These are phyloP conservation scores for Coecobrya sp. DNA, from an alignment of 2,888 invertebrate species.

Conservation along the genomic window DNA sequence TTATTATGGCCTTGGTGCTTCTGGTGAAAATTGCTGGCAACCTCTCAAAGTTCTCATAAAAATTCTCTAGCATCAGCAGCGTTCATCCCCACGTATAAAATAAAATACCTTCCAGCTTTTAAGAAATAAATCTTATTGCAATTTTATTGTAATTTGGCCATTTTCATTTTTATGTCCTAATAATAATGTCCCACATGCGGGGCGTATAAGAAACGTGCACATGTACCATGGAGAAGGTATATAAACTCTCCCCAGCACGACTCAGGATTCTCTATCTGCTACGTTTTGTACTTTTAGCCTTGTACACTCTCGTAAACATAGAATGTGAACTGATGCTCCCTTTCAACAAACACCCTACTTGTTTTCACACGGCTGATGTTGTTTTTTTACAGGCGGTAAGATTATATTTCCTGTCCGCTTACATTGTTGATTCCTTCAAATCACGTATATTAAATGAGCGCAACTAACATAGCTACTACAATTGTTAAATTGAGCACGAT, in stretches of 20 bases:
- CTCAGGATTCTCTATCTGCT: background rate
- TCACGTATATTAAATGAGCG: background rate
- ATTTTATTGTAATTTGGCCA: constrained; percentile 77
- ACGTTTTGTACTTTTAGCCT: background rate
- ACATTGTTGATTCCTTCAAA: constrained; percentile 33
- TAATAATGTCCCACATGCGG: constrained; percentile 17
- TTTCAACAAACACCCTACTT: background rate
- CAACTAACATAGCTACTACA: background rate
- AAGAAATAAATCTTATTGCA: constrained; percentile 76
- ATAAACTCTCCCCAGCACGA: background rate
- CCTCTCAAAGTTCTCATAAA: constrained; percentile 70
- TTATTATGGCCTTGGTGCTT: background rate
- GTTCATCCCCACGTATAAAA: constrained; percentile 44
- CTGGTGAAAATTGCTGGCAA: constrained; percentile 68
- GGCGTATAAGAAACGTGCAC: background rate
- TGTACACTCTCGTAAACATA: constrained; percentile 18
- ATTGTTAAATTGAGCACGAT: background rate
- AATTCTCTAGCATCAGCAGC: constrained; percentile 29
- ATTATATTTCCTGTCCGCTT: constrained; percentile 5
- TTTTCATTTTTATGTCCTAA: constrained; percentile 69
- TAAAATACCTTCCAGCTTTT: constrained; percentile 61
- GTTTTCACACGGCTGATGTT: constrained; percentile 37
- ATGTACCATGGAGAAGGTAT: background rate
- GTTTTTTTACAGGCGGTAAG: constrained; percentile 73
- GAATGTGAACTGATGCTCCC: background rate